Evolutionary conservation across 2,888 invertebrate genomes (phyloP).

Genomic region (Pherbina coryleti): DNA sequence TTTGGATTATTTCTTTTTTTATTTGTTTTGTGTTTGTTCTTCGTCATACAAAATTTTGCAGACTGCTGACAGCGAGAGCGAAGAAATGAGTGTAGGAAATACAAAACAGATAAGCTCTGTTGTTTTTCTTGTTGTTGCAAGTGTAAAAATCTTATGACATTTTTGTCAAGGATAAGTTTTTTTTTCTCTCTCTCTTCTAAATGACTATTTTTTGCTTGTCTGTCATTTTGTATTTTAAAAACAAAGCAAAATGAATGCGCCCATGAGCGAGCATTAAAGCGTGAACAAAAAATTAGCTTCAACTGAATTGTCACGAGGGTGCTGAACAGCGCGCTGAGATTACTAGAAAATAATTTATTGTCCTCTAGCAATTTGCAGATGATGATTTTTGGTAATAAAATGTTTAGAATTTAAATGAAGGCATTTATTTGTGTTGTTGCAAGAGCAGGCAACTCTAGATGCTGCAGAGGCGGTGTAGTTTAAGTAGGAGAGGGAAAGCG

Average conservation of each 20-base stretch:
- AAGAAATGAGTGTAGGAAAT: background rate
- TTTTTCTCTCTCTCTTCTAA: background rate
- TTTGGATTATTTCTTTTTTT: background rate
- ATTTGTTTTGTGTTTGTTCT: background rate
- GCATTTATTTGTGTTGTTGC: background rate
- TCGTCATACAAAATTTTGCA: background rate
- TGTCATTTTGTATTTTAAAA: no score
- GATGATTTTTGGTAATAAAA: slow-evolving; percentile 42
- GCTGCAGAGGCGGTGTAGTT: background rate
- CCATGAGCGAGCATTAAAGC: no score
- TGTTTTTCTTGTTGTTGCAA: background rate
- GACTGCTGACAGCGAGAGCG: background rate
- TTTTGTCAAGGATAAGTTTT: slow-evolving; percentile 32
- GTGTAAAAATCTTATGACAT: slow-evolving; percentile 38
- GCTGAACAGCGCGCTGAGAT: background rate
- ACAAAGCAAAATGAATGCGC: no score
- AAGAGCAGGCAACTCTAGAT: no score
- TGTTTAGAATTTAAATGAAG: slow-evolving; percentile 43
- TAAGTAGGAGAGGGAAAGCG: background rate
- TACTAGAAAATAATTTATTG: slow-evolving; percentile 42
- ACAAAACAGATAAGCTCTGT: background rate
- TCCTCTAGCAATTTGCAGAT: slow-evolving; percentile 43
- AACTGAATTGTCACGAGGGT: no score
- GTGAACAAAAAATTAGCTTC: no score
- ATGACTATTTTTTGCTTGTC: background rate